Conservation (phyloP, 2,113 vertebrate genomes). For the Cricetomys ansorgei region DNA sequence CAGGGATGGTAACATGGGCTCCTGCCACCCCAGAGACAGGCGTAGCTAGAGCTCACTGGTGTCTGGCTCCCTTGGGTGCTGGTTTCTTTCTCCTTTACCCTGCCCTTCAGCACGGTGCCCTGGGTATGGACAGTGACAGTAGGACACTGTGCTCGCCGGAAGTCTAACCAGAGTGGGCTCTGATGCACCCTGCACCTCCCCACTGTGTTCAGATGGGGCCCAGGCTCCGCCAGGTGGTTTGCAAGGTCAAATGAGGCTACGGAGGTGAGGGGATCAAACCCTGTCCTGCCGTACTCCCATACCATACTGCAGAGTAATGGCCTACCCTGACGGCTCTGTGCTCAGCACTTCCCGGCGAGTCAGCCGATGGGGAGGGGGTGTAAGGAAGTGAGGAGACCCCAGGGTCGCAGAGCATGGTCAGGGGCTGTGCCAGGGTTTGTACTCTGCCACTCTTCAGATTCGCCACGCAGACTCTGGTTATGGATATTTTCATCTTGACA, state of each 20-base stretch:
- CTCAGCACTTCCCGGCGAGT: neutral
- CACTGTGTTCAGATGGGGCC: rapidly evolving
- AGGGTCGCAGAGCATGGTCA: neutral
- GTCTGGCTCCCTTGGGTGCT: rapidly evolving
- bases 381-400: no score
- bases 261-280: neutral
- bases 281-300: no score
- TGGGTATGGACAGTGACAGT: rapidly evolving
- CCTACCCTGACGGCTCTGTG: neutral
- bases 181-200: neutral
- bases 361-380: neutral
- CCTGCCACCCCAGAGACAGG: rapidly evolving
- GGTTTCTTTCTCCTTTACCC: neutral
- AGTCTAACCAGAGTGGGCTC: neutral
- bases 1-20: neutral
- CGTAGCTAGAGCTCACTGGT: rapidly evolving
- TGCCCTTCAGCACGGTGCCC: neutral
- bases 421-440: neutral
- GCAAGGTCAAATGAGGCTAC: neutral
- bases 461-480: neutral
- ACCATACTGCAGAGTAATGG: neutral
- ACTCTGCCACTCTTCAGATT: rapidly evolving
- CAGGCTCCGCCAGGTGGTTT: rapidly evolving
- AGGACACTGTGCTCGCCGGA: rapidly evolving
- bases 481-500: neutral